Evolutionary conservation across 1,140 invertebrate species (phyloP), one percentile per base, ranked within the genome.

Genomic region (Musca domestica): DNA sequence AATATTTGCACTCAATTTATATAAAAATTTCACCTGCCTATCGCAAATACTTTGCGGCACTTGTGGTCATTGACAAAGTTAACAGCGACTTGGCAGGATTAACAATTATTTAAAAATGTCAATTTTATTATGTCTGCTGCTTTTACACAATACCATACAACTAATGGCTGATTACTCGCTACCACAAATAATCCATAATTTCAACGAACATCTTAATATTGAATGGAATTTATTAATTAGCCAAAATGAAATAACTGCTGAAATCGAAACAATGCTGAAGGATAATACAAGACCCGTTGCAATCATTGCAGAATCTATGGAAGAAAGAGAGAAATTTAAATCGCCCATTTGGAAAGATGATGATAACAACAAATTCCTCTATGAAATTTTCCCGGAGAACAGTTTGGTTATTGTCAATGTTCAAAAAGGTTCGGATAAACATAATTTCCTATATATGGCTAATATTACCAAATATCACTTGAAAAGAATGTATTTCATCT

Each of bases 151-250:
- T n/a, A n/a, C n/a, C n/a, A n/a, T n/a, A n/a, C n/a, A n/a, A n/a
- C n/a, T n/a, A n/a, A n/a, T n/a, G n/a, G n/a, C n/a, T n/a, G n/a
- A n/a, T n/a, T n/a, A n/a, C n/a, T n/a, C n/a, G n/a, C n/a, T n/a
- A n/a, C n/a, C n/a, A n/a, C n/a, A n/a, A n/a, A 41, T 61, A 61
- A 61, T 61, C 34, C 34, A 34, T 12, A 19, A 61, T 10, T 17
- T 61, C 4, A 61, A 61, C 19, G 22, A 61, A 41, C 15, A 61
- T 3, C 27, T 61, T 9, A 12, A 61, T 9, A 34, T 61, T 4
- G 27, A 61, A 41, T 61, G 56, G 56, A 61, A 61, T 34, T 10
- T 61, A 61, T 34, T 61, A 34, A 61, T 61, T 34, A 19, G 2
- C 0, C 0, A 34, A 5, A 1, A 23, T 14, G 2, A 7, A 34